These are phyloP conservation scores for Steatocranus sp. DNA, from an alignment of 2,797 vertebrate species.

Conservation along the genomic window DNA sequence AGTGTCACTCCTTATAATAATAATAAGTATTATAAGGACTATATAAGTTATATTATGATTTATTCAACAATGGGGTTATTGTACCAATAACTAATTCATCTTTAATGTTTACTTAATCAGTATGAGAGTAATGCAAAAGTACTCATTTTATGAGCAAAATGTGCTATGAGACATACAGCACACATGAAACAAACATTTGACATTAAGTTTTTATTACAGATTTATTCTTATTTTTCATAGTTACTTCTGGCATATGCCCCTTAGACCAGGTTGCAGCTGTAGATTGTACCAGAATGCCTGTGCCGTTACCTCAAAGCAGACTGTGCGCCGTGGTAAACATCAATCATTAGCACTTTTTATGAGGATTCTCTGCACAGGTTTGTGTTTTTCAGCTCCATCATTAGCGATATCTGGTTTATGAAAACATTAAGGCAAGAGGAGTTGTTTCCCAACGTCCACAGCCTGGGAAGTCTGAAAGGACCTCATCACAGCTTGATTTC, in stretches of 20 bases:
- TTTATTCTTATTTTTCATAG: neutral
- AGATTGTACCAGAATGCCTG: slow-evolving; percentile 41
- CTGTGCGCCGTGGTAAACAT: slow-evolving; percentile 51
- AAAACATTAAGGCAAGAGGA: slow-evolving; percentile 14
- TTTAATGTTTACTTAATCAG: neutral
- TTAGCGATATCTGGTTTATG: slow-evolving; percentile 52
- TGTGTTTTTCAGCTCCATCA: slow-evolving; percentile 48
- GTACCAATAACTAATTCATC: neutral
- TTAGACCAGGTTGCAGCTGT: slow-evolving; percentile 29
- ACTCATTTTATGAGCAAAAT: neutral
- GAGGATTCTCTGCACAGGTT: slow-evolving; percentile 44
- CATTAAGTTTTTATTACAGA: neutral
- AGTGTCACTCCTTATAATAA: neutral
- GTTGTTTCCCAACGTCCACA: neutral
- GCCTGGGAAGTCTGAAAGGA: slow-evolving; percentile 8
- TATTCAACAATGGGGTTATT: neutral
- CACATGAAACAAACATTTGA: neutral
- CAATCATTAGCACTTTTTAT: slow-evolving; percentile 59
- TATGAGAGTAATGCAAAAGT: neutral
- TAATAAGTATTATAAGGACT: neutral
- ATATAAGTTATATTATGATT: neutral
- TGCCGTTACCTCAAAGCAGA: slow-evolving; percentile 40
- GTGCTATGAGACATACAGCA: neutral
- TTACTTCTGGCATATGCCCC: neutral
- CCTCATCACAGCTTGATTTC: slow-evolving; percentile 17